Percentiles rank a stretch among this genome's conserved stretches.
These are phyloP conservation scores for Drosophila picticornis DNA, from an alignment of 2,888 invertebrate species.

Conservation along the genomic window DNA sequence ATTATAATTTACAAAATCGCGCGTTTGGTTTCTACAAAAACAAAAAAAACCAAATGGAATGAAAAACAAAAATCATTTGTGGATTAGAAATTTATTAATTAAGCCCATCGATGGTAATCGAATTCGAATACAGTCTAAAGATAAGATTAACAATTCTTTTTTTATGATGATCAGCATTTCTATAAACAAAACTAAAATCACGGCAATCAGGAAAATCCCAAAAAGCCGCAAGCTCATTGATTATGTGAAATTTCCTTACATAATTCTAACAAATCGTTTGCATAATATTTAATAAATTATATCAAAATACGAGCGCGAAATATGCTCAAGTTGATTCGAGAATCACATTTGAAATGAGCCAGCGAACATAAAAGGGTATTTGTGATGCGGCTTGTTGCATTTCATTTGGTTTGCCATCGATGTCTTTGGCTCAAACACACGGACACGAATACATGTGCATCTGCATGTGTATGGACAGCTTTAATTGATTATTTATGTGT, in stretches of 20 bases:
- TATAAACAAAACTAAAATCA: background rate
- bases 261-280: no score
- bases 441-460: background rate
- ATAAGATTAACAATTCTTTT: background rate
- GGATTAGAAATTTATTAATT: background rate
- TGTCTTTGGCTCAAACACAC: conserved; percentile 8
- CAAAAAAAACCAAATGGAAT: no score
- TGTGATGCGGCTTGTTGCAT: conserved; percentile 5
- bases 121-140: background rate
- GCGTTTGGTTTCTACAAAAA: background rate
- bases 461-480: background rate
- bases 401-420: conserved; percentile 6
- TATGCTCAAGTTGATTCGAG: background rate
- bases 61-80: background rate
- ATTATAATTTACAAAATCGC: background rate
- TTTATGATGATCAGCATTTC: no score
- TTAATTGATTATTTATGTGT: conserved; percentile 68
- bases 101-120: background rate
- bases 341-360: background rate
- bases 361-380: conserved; percentile 6
- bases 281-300: background rate
- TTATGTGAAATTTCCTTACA: background rate
- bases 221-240: background rate
- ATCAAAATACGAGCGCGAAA: background rate
- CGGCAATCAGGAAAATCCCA: background rate